A percentile compares a stretch with the other conserved stretches of the same genome.
These are phyloP conservation scores for Peribatodes rhomboidaria DNA, from an alignment of 2,888 invertebrate species.

Conservation along the genomic window DNA sequence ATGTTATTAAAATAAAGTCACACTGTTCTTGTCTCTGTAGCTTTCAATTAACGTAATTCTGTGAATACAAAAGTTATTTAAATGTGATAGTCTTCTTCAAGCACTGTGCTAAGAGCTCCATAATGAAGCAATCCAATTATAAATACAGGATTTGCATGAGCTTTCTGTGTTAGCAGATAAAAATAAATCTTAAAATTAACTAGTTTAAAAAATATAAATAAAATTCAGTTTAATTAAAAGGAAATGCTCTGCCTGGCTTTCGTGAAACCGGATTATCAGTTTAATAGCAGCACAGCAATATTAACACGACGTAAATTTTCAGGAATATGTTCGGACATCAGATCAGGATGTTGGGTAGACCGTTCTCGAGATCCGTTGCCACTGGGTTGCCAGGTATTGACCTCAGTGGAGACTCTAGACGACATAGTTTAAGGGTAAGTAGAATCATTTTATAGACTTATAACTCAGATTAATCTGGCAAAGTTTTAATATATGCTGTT, in stretches of 20 bases:
- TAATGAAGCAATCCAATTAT: conserved; percentile 52
- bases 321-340: conserved; percentile 88
- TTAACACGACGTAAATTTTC: conserved; percentile 72
- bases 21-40: conserved; percentile 60
- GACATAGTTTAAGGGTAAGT: conserved; percentile 87
- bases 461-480: no score
- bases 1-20: conserved; percentile 59
- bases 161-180: conserved; percentile 81
- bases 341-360: conserved; percentile 88
- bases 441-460: not conserved
- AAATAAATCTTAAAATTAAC: conserved; percentile 47
- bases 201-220: conserved; percentile 70
- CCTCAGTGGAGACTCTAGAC: conserved; percentile 82
- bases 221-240: conserved; percentile 53
- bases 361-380: conserved; percentile 88
- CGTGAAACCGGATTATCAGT: conserved; percentile 63
- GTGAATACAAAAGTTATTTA: conserved; percentile 49
- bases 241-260: conserved; percentile 77
- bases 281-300: conserved; percentile 66
- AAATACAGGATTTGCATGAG: conserved; percentile 76
- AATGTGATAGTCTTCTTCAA: conserved; percentile 47
- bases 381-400: conserved; percentile 86
- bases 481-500: no score
- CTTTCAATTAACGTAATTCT: conserved; percentile 53
- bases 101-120: conserved; percentile 49